Evolutionary conservation across 2,888 invertebrate genomes (phyloP).

Genomic region (Teleiodes luculella): DNA sequence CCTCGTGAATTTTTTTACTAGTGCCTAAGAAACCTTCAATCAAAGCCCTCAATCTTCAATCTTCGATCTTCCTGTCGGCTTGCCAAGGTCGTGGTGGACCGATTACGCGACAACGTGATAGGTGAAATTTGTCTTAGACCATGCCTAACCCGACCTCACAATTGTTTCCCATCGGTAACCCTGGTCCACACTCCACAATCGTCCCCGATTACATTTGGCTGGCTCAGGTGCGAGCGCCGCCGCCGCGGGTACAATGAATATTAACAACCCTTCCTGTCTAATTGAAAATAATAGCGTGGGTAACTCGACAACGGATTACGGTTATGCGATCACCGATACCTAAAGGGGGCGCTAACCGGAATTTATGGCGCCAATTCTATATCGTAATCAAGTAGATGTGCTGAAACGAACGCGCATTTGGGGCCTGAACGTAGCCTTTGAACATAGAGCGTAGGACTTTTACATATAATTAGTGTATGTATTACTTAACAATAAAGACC

Average conservation of each 20-base stretch:
- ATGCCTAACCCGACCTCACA: background rate
- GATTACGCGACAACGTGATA: too few relatives aligned
- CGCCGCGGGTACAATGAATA: conserved; percentile 58
- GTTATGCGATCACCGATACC: conserved; percentile 42
- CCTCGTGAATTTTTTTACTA: too few relatives aligned
- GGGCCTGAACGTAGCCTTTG: too few relatives aligned
- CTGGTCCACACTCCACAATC: conserved; percentile 28
- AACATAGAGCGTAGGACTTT: too few relatives aligned
- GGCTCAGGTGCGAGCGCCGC: conserved; percentile 53
- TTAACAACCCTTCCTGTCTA: conserved; percentile 72
- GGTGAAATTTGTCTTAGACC: too few relatives aligned
- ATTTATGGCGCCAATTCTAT: background rate
- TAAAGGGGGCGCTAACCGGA: conserved; percentile 4
- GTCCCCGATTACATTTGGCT: conserved; percentile 21
- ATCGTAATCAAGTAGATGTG: background rate
- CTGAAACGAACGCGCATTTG: background rate
- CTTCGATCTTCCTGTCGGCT: too few relatives aligned
- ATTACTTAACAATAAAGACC: too few relatives aligned
- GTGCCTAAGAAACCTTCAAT: too few relatives aligned
- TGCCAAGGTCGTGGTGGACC: too few relatives aligned
- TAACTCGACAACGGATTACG: conserved; percentile 56
- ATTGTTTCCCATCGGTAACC: background rate
- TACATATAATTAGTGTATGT: too few relatives aligned
- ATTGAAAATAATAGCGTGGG: conserved; percentile 69
- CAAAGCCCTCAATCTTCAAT: too few relatives aligned